A percentile compares a stretch with the other conserved stretches of the same genome.
Evolutionary conservation across 2,888 invertebrate genomes (phyloP).

Genomic region (Lamproptera curius): DNA sequence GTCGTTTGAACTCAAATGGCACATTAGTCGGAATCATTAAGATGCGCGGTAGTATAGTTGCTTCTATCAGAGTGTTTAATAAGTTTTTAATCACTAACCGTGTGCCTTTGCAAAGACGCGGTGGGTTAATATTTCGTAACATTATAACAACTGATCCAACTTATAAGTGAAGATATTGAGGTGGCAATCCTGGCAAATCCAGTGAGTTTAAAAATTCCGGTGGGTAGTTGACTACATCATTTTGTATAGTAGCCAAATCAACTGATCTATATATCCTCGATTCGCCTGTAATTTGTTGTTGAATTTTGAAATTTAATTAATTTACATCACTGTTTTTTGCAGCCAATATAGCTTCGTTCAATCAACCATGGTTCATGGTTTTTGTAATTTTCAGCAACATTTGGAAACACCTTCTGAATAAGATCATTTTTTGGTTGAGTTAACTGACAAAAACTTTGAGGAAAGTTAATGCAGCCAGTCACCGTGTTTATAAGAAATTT

Average conservation of each 20-base stretch:
- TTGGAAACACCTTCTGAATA: slow-evolving; percentile 23
- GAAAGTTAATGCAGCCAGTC: slow-evolving; percentile 25
- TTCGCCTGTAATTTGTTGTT: slow-evolving; percentile 7
- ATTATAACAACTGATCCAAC: not conserved
- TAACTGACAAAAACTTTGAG: slow-evolving; percentile 22
- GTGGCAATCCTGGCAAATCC: slow-evolving; percentile 4
- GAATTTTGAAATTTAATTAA: slow-evolving; percentile 27
- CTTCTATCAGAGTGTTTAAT: slow-evolving; percentile 24
- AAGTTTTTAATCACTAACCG: slow-evolving; percentile 27
- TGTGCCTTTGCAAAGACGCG: slow-evolving; percentile 30
- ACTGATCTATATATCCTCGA: not conserved
- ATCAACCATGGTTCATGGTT: slow-evolving; percentile 30
- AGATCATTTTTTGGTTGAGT: not conserved
- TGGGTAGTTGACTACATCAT: slow-evolving; percentile 39
- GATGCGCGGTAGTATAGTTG: slow-evolving; percentile 23
- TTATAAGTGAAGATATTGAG: not conserved
- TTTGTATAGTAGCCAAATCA: slow-evolving; percentile 27
- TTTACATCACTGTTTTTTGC: slow-evolving; percentile 25
- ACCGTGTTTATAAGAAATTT: not conserved
- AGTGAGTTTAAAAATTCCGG: slow-evolving; percentile 37
- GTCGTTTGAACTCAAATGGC: not conserved
- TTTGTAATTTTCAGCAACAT: slow-evolving; percentile 30
- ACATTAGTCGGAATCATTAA: slow-evolving; percentile 1
- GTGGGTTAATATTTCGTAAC: slow-evolving; percentile 20
- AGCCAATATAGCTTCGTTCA: slow-evolving; percentile 30